phyloP scores from a whole-genome alignment of 1,140 invertebrate species.

The Meloidogyne exigua region DNA sequence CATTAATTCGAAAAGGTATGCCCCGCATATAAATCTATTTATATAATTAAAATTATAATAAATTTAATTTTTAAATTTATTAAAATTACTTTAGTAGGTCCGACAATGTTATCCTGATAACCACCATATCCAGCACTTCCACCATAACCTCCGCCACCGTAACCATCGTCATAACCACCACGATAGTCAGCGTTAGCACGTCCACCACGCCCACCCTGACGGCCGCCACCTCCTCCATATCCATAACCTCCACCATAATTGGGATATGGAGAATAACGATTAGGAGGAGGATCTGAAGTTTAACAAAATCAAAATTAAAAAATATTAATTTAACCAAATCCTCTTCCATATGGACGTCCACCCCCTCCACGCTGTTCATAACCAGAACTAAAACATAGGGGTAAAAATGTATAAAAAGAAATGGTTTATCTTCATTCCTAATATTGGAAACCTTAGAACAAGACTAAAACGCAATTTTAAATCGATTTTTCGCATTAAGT shows the following conservation, averaged over 20 bases:
- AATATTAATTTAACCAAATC: conserved; percentile 4
- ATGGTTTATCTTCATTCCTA: no score
- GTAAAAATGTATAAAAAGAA: background rate
- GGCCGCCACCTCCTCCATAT: background rate
- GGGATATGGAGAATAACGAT: conserved; percentile 25
- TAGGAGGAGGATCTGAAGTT: background rate
- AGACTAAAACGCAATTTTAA: no score
- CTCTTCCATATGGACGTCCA: conserved; percentile 21
- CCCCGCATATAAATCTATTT: conserved; percentile 35
- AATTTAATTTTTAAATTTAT: background rate
- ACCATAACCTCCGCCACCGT: conserved; percentile 19
- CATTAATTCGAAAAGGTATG: conserved; percentile 33
- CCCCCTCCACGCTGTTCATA: conserved; percentile 20
- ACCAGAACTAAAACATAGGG: background rate
- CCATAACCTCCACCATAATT: conserved; percentile 23
- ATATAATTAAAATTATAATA: background rate
- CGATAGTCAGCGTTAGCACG: conserved; percentile 2
- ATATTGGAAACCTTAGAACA: no score
- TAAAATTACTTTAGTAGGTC: conserved; percentile 24
- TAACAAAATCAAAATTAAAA: background rate
- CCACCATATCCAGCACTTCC: conserved; percentile 7
- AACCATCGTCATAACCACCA: conserved; percentile 15
- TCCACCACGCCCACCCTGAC: conserved; percentile 9
- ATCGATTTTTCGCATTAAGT: no score
- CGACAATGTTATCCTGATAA: conserved; percentile 11